Conservation (phyloP, 2,888 invertebrate species). For the Mimumesa dahlbomi region DNA sequence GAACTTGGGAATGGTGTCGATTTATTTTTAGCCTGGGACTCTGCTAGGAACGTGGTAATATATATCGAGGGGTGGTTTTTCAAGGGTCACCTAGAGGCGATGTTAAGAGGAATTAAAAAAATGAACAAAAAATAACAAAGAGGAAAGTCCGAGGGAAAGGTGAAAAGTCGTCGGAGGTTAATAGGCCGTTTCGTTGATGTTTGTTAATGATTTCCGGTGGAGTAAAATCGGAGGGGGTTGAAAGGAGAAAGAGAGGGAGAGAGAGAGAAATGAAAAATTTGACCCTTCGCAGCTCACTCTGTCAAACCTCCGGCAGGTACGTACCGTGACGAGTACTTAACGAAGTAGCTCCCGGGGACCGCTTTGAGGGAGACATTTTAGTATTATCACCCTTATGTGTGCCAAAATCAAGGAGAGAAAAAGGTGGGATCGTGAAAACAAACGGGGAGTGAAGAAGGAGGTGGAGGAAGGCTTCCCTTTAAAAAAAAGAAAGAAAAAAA, state of each 20-base stretch:
- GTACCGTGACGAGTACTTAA: conserved; percentile 37
- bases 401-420: conserved; percentile 13
- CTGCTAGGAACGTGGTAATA: too few species aligned
- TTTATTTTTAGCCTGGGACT: too few species aligned
- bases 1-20: too few species aligned
- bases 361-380: conserved; percentile 27
- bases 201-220: too few species aligned
- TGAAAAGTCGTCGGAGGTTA: too few species aligned
- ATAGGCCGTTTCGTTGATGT: too few species aligned
- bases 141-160: too few species aligned
- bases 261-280: conserved; percentile 26
- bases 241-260: conserved; percentile 3
- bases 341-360: conserved; percentile 22
- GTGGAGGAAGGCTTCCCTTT: conserved; percentile 9
- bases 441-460: conserved; percentile 15
- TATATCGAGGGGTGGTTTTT: too few species aligned
- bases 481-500: not conserved
- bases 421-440: conserved; percentile 5
- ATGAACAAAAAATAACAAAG: too few species aligned
- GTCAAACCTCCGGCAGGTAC: conserved; percentile 16
- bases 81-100: too few species aligned
- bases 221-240: too few species aligned
- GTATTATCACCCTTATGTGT: conserved; percentile 4
- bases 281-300: not conserved
- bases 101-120: too few species aligned